These are phyloP conservation scores for Drosophila fulvimacula DNA, from an alignment of 2,888 invertebrate species.

Conservation along the genomic window DNA sequence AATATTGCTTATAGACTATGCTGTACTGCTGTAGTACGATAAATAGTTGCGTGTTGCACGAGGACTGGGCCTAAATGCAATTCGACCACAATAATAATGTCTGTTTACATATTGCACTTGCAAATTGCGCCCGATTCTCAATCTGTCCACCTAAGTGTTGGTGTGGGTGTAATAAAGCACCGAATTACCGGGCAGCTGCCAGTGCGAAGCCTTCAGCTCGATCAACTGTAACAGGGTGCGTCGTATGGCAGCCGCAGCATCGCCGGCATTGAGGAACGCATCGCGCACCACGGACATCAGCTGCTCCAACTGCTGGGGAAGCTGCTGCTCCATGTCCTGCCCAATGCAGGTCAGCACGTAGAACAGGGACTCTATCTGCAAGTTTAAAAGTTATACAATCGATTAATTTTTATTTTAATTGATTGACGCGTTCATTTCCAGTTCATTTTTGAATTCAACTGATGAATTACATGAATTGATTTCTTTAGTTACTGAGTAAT, in stretches of 20 bases:
- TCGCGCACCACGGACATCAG: constrained; percentile 92
- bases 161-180: constrained; percentile 90
- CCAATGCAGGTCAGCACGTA: constrained; percentile 95
- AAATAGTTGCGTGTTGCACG: constrained; percentile 62
- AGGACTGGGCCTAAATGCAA: constrained; percentile 75
- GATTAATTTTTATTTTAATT: background rate
- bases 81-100: constrained; percentile 72
- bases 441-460: too few species aligned
- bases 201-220: constrained; percentile 95
- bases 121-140: constrained; percentile 49
- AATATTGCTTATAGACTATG: constrained; percentile 69
- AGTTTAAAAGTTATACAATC: background rate
- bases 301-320: constrained; percentile 92
- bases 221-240: constrained; percentile 95
- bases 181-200: constrained; percentile 95
- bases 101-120: constrained; percentile 59
- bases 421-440: background rate
- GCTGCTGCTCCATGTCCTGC: constrained; percentile 92
- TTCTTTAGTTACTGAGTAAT: background rate
- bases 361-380: constrained; percentile 94
- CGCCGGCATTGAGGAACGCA: constrained; percentile 91
- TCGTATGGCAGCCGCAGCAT: constrained; percentile 90
- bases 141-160: constrained; percentile 56
- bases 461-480: too few species aligned
- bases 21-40: constrained; percentile 51